These are phyloP conservation scores for Salvator merianae DNA, from an alignment of 2,113 vertebrate species.

Conservation along the genomic window DNA sequence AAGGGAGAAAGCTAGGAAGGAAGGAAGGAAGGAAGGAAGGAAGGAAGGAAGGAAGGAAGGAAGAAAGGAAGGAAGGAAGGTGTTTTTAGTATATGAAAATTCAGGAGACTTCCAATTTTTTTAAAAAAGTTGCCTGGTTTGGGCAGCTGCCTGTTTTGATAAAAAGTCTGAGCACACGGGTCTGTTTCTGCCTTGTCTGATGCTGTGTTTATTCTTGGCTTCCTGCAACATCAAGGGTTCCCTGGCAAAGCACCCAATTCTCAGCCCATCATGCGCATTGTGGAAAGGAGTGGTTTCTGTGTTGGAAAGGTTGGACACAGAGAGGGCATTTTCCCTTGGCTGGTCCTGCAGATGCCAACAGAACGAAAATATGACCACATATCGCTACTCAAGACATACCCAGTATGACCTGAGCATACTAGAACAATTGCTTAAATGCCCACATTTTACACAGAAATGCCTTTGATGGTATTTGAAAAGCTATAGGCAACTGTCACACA, in stretches of 20 bases:
- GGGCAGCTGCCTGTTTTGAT: not conserved
- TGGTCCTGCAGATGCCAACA: too few species aligned
- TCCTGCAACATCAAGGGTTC: not conserved
- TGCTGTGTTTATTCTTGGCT: not conserved
- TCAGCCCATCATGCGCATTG: not conserved
- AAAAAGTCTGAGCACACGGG: rapidly evolving
- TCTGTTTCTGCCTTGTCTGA: not conserved
- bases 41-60: not conserved
- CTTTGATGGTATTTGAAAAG: too few species aligned
- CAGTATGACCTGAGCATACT: not conserved
- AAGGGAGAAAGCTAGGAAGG: not conserved
- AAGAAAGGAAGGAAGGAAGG: too few species aligned
- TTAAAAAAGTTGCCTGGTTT: not conserved
- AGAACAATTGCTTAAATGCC: not conserved
- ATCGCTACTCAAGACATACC: not conserved
- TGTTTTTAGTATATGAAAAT: not conserved
- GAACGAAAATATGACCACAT: not conserved
- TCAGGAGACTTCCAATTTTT: not conserved
- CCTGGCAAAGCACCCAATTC: not conserved
- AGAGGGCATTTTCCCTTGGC: not conserved
- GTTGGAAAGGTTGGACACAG: not conserved
- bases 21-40: not conserved
- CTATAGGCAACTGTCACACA: not conserved
- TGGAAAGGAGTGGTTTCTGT: not conserved
- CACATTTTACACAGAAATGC: not conserved